Percentiles rank a stretch among this genome's conserved stretches.
These are phyloP conservation scores for Elephantulus edwardii DNA, from an alignment of 2,113 vertebrate genomes.

Conservation along the genomic window DNA sequence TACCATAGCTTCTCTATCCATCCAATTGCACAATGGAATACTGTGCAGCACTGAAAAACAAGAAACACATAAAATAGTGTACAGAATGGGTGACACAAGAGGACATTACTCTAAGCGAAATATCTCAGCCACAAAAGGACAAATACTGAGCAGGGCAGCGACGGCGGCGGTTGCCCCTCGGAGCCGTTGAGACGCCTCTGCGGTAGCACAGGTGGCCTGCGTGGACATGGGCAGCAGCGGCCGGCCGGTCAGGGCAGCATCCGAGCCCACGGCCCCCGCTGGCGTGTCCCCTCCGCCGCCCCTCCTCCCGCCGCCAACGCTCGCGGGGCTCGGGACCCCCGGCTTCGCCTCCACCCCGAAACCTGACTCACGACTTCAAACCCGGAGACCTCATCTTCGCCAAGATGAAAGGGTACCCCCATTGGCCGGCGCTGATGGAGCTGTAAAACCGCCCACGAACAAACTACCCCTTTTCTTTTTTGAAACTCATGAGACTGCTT, in stretches of 20 bases:
- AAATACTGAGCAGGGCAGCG: constrained; percentile 76
- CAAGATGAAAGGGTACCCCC: constrained; percentile 98
- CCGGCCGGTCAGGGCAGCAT: constrained; percentile 58
- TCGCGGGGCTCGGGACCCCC: constrained; percentile 27
- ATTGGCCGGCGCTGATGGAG: constrained; percentile 96
- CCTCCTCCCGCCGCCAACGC: neutral
- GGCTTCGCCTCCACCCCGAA: constrained; percentile 50
- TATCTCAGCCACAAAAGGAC: no score
- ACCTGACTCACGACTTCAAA: constrained; percentile 93
- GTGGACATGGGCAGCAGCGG: constrained; percentile 64
- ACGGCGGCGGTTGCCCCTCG: constrained; percentile 45
- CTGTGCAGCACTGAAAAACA: no score
- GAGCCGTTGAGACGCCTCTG: constrained; percentile 60
- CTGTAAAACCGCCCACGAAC: no score
- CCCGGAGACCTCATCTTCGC: constrained; percentile 95
- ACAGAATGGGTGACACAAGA: no score
- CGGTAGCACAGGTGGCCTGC: constrained; percentile 75
- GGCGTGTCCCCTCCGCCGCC: constrained; percentile 61
- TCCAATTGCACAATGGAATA: no score
- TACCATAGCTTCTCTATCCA: no score
- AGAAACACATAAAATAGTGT: no score
- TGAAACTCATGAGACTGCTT: no score
- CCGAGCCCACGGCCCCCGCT: constrained; percentile 47
- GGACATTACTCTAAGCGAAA: no score
- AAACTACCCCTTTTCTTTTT: no score